These are phyloP conservation scores for Eublepharis macularius DNA, from an alignment of 2,113 vertebrate species.

Conservation along the genomic window DNA sequence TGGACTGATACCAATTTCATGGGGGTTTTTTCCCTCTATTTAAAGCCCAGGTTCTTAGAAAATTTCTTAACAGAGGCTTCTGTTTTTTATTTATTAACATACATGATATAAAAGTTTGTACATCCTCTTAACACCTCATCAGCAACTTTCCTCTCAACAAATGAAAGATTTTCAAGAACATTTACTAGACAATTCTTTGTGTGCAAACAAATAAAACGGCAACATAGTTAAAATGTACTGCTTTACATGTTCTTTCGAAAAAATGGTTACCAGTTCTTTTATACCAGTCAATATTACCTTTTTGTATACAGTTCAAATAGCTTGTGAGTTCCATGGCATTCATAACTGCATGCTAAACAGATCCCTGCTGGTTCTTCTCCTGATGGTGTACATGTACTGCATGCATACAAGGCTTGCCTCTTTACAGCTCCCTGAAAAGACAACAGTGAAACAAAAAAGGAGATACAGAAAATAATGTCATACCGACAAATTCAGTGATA, in stretches of 20 bases:
- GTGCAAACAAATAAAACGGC: background rate
- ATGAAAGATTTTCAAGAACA: background rate
- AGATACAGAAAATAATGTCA: slow-evolving; percentile 14
- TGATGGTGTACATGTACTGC: slow-evolving; percentile 86
- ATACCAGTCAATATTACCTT: slow-evolving; percentile 74
- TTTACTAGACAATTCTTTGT: background rate
- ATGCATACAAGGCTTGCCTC: slow-evolving; percentile 92
- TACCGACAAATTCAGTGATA: background rate
- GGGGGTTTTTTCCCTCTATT: background rate
- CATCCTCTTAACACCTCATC: background rate
- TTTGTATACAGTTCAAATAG: slow-evolving; percentile 94
- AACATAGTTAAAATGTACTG: background rate
- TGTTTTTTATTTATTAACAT: background rate
- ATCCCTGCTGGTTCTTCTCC: slow-evolving; percentile 87
- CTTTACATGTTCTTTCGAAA: background rate
- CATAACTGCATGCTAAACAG: slow-evolving; percentile 92
- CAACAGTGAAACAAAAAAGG: background rate
- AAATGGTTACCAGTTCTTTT: too few species aligned
- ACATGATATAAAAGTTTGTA: background rate
- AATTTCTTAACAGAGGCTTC: background rate
- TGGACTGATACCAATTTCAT: background rate
- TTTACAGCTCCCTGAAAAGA: slow-evolving; percentile 86
- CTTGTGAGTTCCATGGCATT: slow-evolving; percentile 91
- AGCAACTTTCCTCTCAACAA: background rate
- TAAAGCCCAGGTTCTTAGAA: too few species aligned